Conservation (phyloP, 2,888 invertebrate genomes). For the Trachelus tabidus region DNA sequence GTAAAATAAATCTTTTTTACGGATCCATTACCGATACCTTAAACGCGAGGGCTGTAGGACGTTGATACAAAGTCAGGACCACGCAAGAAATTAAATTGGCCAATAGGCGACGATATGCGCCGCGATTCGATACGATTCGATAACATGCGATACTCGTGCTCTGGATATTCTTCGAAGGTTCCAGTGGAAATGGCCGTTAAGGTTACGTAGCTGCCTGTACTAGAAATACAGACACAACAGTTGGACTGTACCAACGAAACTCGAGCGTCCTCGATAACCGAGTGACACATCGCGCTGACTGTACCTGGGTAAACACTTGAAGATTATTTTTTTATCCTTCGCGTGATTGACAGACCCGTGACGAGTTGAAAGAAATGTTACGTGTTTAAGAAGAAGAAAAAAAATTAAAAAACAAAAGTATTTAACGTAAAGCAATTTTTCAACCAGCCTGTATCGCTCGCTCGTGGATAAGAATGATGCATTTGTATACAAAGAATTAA, state of each 20-base stretch:
- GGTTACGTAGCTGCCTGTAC: neutral
- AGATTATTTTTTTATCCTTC: neutral
- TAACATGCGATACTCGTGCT: neutral
- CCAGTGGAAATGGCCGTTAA: neutral
- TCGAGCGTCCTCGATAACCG: neutral
- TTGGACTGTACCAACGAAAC: neutral
- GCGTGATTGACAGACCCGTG: neutral
- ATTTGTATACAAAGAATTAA: neutral
- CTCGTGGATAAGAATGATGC: neutral
- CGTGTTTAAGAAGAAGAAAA: neutral
- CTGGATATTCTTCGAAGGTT: neutral
- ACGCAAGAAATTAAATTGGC: neutral
- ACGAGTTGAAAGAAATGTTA: neutral
- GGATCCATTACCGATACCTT: neutral
- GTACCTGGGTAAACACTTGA: neutral
- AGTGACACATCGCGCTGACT: neutral
- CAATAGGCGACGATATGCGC: neutral
- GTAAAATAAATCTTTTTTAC: neutral
- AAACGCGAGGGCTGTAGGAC: neutral
- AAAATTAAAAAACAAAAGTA: neutral
- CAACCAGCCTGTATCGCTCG: neutral
- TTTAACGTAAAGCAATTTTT: neutral
- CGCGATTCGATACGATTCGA: neutral
- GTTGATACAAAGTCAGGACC: neutral
- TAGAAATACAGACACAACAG: neutral